phyloP scores from a whole-genome alignment of 1,140 invertebrate species.

The Neodiprion virginianus region DNA sequence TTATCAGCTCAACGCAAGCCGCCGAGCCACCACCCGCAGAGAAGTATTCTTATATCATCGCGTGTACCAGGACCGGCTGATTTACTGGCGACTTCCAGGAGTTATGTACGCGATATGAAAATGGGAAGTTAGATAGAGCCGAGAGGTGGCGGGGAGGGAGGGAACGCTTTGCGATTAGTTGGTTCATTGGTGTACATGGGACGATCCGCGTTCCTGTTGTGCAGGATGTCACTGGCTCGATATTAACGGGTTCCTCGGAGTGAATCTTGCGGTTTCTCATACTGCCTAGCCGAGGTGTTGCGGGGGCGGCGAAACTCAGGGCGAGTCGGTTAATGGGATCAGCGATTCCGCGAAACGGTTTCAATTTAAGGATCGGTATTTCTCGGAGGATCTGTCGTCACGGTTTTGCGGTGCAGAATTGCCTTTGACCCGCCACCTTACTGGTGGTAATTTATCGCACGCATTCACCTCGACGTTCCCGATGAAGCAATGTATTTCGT shows the following conservation, averaged over 20 bases:
- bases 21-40: neutral
- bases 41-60: neutral
- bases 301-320: neutral
- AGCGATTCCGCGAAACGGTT: neutral
- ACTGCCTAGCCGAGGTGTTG: neutral
- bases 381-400: conserved; percentile 1
- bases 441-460: neutral
- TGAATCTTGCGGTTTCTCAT: no score
- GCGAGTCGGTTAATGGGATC: neutral
- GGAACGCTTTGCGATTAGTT: no score
- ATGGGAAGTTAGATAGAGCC: neutral
- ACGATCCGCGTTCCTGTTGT: no score
- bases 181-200: no score
- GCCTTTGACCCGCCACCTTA: conserved; percentile 2
- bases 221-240: no score
- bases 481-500: conserved; percentile 5
- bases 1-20: conserved; percentile 14
- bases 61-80: neutral
- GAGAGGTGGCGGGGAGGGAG: no score
- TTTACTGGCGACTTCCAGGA: conserved; percentile 8
- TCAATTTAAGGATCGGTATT: neutral
- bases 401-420: neutral
- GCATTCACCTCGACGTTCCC: neutral
- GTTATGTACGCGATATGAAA: conserved; percentile 3
- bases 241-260: no score